Evolutionary conservation across 2,797 vertebrate genomes (phyloP).

Genomic region (Vultur gryphus): DNA sequence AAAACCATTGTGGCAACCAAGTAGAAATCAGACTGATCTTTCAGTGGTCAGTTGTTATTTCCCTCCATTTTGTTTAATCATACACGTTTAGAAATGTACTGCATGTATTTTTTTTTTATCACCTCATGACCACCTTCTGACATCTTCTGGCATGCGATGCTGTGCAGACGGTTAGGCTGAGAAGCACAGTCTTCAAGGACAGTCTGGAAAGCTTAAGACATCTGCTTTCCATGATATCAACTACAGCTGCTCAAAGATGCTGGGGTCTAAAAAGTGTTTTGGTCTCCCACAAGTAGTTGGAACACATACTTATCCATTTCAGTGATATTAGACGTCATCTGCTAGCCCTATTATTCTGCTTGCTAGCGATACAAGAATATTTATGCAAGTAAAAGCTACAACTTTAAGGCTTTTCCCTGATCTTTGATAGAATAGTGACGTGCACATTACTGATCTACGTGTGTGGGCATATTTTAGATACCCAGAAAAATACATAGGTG

Average conservation of each 20-base stretch:
- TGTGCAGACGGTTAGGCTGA: neutral
- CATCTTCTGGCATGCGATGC: fast-evolving
- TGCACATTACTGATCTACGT: neutral
- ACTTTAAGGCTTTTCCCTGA: neutral
- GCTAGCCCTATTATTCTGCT: neutral
- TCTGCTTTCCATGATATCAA: neutral
- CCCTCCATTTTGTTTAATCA: neutral
- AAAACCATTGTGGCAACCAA: neutral
- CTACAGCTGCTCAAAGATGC: neutral
- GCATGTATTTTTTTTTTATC: neutral
- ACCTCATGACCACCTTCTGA: neutral
- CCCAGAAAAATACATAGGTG: neutral
- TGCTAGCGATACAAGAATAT: neutral
- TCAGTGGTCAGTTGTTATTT: neutral
- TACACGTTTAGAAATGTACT: neutral
- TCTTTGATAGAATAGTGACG: neutral
- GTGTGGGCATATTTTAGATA: neutral
- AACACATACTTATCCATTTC: neutral
- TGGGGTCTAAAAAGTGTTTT: neutral
- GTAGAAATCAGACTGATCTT: neutral
- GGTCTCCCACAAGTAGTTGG: neutral
- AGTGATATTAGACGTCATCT: neutral
- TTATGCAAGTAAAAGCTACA: neutral
- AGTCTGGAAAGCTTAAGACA: neutral
- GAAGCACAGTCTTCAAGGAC: neutral